Evolutionary conservation across 2,888 invertebrate species (phyloP).

Genomic region (Tyria jacobaeae): DNA sequence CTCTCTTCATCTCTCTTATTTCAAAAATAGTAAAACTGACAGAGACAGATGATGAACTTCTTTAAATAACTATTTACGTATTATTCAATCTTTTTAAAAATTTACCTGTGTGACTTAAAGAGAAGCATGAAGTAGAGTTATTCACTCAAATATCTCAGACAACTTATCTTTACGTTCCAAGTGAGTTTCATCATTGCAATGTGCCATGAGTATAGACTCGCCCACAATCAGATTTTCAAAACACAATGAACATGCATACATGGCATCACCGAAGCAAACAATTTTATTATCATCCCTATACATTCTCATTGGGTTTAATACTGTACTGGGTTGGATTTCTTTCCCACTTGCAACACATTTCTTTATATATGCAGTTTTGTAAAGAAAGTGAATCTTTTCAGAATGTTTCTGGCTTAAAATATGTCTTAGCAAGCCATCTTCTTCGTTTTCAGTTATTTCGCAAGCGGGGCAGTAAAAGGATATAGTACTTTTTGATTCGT

Average conservation of each 20-base stretch:
- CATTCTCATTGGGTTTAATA: constrained; percentile 80
- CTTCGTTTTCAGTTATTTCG: constrained; percentile 64
- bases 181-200: constrained; percentile 69
- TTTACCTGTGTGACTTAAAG: not conserved
- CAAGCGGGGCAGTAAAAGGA: constrained; percentile 74
- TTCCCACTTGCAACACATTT: constrained; percentile 73
- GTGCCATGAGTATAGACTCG: constrained; percentile 77
- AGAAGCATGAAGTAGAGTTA: not conserved
- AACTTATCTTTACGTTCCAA: constrained; percentile 65
- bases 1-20: constrained; percentile 6
- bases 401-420: constrained; percentile 74
- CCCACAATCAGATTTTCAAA: constrained; percentile 78
- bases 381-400: constrained; percentile 78
- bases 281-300: constrained; percentile 82
- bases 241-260: constrained; percentile 78
- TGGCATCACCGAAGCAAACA: constrained; percentile 79
- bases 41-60: not conserved
- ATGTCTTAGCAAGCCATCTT: constrained; percentile 69
- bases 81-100: not conserved
- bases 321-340: constrained; percentile 79
- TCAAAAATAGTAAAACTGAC: not conserved
- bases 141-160: constrained; percentile 61
- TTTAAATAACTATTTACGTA: constrained; percentile 4
- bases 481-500: constrained; percentile 62
- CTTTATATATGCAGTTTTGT: constrained; percentile 81